These are phyloP conservation scores for Anabas testudineus DNA, from an alignment of 2,797 vertebrate genomes.

Conservation along the genomic window DNA sequence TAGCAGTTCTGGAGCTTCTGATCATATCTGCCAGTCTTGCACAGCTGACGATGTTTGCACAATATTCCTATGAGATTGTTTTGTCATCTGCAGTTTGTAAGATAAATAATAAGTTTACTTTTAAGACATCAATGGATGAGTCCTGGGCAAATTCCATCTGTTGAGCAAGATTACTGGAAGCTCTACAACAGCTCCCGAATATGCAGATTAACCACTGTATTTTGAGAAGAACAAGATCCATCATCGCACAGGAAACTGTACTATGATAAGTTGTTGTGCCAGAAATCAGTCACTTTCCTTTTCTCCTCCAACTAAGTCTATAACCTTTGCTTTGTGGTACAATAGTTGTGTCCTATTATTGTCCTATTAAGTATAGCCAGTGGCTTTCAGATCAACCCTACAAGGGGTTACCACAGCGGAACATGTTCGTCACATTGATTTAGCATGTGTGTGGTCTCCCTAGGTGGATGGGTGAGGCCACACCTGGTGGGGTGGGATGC, in stretches of 20 bases:
- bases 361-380: too few species aligned
- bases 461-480: too few species aligned
- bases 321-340: neutral
- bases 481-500: too few species aligned
- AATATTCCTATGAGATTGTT: neutral
- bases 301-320: neutral
- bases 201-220: neutral
- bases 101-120: neutral
- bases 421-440: too few species aligned
- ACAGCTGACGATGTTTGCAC: neutral
- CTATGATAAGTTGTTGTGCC: too few species aligned
- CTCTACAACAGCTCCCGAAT: neutral
- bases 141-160: neutral
- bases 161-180: neutral
- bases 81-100: neutral
- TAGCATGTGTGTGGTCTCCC: too few species aligned
- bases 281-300: neutral
- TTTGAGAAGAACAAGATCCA: too few species aligned
- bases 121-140: neutral
- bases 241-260: too few species aligned
- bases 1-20: neutral
- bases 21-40: neutral
- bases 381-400: too few species aligned
- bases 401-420: too few species aligned
- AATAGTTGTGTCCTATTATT: too few species aligned